Base-by-base conservation (phyloP, 2,113 vertebrate species). In the Calidris pugnax region DNA sequence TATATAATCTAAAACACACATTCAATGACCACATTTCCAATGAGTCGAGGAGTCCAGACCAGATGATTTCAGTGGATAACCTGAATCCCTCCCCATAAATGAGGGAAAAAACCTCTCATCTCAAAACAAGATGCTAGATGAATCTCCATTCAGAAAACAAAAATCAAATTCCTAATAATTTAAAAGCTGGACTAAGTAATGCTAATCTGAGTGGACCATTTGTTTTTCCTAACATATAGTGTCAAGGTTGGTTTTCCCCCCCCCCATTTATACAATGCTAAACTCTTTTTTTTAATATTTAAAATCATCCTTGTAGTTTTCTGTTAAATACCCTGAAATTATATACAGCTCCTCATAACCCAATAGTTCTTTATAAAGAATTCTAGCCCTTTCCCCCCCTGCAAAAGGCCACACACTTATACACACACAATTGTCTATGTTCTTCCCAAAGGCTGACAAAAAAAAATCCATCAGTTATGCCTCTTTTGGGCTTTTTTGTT, bases 401-500 rank as follows among this genome's bases (percentile, higher is more conserved):
- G 7, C 81, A 80, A 87, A 93, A 87, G 86, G 77, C 78, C 93
- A 95, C 84, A 95, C 87, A 89, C 78, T 96, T 89, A 76, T 1
- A 93, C 69, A 96, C 62, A 67, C 64, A 86, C 56, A 72, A 90
- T 93, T 85, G 89, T 62, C 83, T 45, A 63, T 50, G 80, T 23
- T 90, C 83, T 84, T 90, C 88, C 76, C 79, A 96, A 87, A 87
- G 80, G 39, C 88, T 90, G 76, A 91, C 63, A 12, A 59, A 71
- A 86, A 86, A 26, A 53, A 90, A 60, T 30, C 78, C 92, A 88
- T 90, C 93, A 93, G 90, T 92, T 96, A 93, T 97, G 96, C 92
- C 48, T 96, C 90, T 96, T 94, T 89, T 13, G 77, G 89, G 69
- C 91, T 71, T 96, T 97, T 97, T 93, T 96, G 83, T 95, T 97